Base-by-base conservation (phyloP, 1,140 invertebrate genomes). In the Drosophila lowei region DNA sequence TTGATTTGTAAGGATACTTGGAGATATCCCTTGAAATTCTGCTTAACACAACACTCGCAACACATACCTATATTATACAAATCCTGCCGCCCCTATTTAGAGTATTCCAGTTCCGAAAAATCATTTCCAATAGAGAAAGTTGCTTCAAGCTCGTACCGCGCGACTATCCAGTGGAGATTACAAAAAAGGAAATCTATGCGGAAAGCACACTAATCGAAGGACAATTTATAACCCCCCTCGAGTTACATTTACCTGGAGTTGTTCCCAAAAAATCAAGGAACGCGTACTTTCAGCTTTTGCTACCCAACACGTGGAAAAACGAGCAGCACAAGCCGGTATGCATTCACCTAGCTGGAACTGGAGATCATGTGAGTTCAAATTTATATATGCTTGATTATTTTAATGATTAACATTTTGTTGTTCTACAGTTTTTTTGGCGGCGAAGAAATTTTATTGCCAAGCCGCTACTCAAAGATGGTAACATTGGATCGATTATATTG, bases 321-420 rank as follows among this genome's bases (percentile, higher is more conserved):
- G 90, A 94, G 52, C 92, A 93, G 72, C 93, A 94, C 63, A 96
- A 96, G 91, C 98, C 98, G 16, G 93, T 99, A 28, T 97, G 97
- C 92, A 93, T 99, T 73, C 98, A 99, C 91, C 93, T 99, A 63
- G 98, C 98, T 60, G 98, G 98, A 44, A 99, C 99, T 60, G 99
- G 99, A 49, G 99, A 99, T 94, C 98, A 99, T 94, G 97, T 98
- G 94, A 94, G 94, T 92, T 8, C 1, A 11, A 6, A 54, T 2
- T 1, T 18, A 9, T 2, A 16, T 21, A 0, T 15, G 0, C 9
- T n/a, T 9, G 3, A 57, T 25, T 21, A 8, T n/a, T 6, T 3
- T 9, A 47, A 16, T 41, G 3, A 72, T 43, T 16, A n/a, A 9
- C 34, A 3, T 25, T 63, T 71, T 2, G 16, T 46, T 47, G 38